Evolutionary conservation across 2,797 vertebrate genomes (phyloP), one percentile per base, ranked within the genome.

Genomic region (Lagodon rhomboides): DNA sequence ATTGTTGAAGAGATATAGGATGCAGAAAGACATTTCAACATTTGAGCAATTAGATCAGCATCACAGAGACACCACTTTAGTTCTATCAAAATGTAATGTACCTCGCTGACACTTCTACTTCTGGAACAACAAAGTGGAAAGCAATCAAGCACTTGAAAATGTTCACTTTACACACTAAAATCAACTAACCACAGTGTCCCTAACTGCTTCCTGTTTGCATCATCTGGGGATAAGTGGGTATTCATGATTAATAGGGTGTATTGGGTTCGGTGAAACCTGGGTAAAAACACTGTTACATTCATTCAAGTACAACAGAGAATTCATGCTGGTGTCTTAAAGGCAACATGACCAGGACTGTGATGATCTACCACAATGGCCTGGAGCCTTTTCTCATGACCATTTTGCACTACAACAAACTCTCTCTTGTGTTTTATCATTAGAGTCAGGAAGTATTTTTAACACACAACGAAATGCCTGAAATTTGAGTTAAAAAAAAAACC

Each of bases 381-480:
- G 4, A 34, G 75, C 46, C n/a, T 69, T 71, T 22, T 66, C 71
- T 67, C 62, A 38, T 54, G 68, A 79, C 25, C 17, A 23, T 34
- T 65, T 6, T 34, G 61, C 13, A 62, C 27, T 13, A 55, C 16
- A 41, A 75, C 4, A 74, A 58, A 51, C 18, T 47, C 43, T 13
- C 0, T 18, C 27, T 34, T 72, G 51, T 76, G 23, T 54, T 76
- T 62, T 56, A 0, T 62, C 44, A 34, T 41, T 49, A 38, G 20
- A 66, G 64, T 43, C n/a, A n/a, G 2, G 0, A 30, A 20, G 15
- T 22, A 25, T 34, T 47, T 12, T 20, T 43, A 12, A 9, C 16
- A 34, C 30, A 22, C 25, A 41, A 22, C 53, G 44, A 22, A 15
- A 55, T 18, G 22, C 4, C n/a, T 47, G 2, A 46, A 47, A 38